Evolutionary conservation across 2,113 vertebrate genomes (phyloP), one percentile per base, ranked within the genome.

Genomic region (Dipodomys ordii): DNA sequence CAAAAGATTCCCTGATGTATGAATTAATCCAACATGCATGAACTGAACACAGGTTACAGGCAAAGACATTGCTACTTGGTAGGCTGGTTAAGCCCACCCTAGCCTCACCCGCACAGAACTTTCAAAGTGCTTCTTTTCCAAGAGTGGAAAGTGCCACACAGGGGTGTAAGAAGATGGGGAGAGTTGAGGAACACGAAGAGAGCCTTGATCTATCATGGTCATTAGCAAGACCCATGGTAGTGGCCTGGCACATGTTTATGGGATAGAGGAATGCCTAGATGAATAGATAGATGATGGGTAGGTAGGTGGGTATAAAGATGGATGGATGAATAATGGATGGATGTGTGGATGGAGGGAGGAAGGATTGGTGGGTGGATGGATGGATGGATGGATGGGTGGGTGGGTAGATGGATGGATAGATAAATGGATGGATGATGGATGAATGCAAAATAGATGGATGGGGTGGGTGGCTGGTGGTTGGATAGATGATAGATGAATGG

Each of bases 11-110:
- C 74, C 57, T 27, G 20, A 64, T 1, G 22, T 60, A 28, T 67
- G 57, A 46, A 27, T 79, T 64, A 27, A 68, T 49, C 68, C 49
- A n/a, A 2, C 32, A 5, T 3, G 0, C 9, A 2, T 18, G 39
- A n/a, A 64, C 0, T 30, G 13, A 46, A n/a, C n/a, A 1, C 3
- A 2, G 1, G 6, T 62, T 30, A 2, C 39, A 64, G 7, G 12
- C 0, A 1, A 57, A 39, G 53, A 1, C 16, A 0, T 39, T 49
- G 73, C 32, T 2, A 20, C 69, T 30, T 6, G 3, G 4, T 3
- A 39, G 35, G 65, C 6, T 28, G 28, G 81, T 18, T 15, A 1
- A 53, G 46, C 79, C 84, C n/a, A 19, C 27, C 12, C 19, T 18
- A 16, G 7, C 25, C 35, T 60, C 35, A 87, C 28, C 46, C 7